Percentiles rank a stretch among this genome's conserved stretches.
phyloP scores from a whole-genome alignment of 2,797 vertebrate species.

The Rhinella marina region DNA sequence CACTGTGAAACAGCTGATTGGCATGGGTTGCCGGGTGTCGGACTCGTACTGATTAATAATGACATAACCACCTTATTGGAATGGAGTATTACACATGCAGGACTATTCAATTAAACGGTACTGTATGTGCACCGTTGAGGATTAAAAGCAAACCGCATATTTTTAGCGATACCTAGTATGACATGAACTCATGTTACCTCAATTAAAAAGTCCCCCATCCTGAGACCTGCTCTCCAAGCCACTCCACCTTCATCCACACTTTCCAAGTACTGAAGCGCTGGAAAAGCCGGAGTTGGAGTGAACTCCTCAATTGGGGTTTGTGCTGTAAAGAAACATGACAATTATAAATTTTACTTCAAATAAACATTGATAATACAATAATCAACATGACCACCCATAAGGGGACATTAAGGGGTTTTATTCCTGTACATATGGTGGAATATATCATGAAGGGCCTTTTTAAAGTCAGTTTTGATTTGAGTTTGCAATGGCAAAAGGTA shows the following conservation, averaged over 20 bases:
- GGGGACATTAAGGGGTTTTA: background rate
- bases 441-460: too few relatives aligned
- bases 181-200: conserved; percentile 74
- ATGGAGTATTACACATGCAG: too few relatives aligned
- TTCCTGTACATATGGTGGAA: too few relatives aligned
- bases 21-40: too few relatives aligned
- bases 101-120: background rate
- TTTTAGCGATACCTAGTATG: background rate
- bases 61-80: too few relatives aligned
- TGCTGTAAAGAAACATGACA: conserved; percentile 77
- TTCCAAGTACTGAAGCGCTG: conserved; percentile 92
- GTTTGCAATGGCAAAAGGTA: too few relatives aligned
- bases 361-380: background rate
- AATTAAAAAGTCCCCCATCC: conserved; percentile 94
- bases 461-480: too few relatives aligned
- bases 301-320: conserved; percentile 96
- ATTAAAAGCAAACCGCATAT: background rate
- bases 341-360: background rate
- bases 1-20: too few relatives aligned
- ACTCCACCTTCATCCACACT: conserved; percentile 93
- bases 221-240: conserved; percentile 89
- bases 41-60: too few relatives aligned
- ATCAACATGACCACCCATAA: too few relatives aligned
- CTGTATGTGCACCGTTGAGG: background rate
- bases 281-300: conserved; percentile 92